These are phyloP conservation scores for Mesoclemmys tuberculata DNA, from an alignment of 2,113 vertebrate genomes.

Conservation along the genomic window DNA sequence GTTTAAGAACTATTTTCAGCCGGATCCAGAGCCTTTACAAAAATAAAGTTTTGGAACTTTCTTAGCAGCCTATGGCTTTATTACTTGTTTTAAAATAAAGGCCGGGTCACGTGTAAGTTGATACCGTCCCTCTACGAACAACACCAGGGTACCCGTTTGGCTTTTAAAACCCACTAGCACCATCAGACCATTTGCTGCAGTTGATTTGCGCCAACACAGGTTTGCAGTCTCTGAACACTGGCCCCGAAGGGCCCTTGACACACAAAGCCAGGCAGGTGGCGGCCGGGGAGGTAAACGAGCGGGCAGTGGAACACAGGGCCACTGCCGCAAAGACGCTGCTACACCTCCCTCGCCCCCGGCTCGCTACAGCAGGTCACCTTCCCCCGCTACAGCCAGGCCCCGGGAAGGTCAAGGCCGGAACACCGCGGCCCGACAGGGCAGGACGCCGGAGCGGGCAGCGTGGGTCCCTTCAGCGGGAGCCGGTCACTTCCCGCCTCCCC, in stretches of 20 bases:
- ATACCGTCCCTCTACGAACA: neutral
- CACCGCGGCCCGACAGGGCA: neutral
- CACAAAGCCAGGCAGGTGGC: neutral
- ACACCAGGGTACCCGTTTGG: neutral
- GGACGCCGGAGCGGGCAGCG: neutral
- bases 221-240: too few species aligned
- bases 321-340: neutral
- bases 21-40: too few species aligned
- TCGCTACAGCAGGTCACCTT: neutral
- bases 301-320: neutral
- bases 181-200: too few species aligned
- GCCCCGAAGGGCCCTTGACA: neutral
- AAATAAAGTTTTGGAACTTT: neutral
- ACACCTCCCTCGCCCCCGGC: too few species aligned
- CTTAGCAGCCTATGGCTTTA: neutral
- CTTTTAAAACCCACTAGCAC: neutral
- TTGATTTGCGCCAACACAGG: neutral
- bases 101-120: neutral
- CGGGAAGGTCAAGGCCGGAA: neutral
- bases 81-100: neutral
- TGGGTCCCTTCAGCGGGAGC: neutral
- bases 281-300: neutral
- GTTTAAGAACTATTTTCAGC: neutral
- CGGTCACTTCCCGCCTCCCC: neutral
- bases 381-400: neutral